Base-by-base conservation (phyloP, 2,888 invertebrate genomes). In the Noctua fimbriata region DNA sequence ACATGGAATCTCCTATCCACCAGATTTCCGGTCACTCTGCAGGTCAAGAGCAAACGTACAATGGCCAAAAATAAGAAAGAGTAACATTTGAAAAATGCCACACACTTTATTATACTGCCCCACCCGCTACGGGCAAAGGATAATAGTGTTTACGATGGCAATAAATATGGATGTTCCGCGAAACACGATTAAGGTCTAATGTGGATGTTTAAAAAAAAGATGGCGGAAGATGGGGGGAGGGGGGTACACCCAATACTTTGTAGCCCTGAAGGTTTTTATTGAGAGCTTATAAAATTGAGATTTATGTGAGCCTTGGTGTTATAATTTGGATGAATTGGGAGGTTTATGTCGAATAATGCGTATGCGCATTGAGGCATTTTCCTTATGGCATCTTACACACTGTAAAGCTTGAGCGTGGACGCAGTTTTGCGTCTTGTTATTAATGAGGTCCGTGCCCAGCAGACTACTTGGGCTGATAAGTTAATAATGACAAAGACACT, bases 81-180 rank as follows among this genome's bases (percentile, higher is more conserved):
- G 3, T n/a, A 52, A 69, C 32, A 58, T 83, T 85, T 86, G 73
- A 81, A 74, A 86, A 81, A 86, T 84, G 75, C 79, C 77, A 69
- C 47, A 78, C 65, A 81, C 24, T 89, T 86, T 86, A 82, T 82
- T 69, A 83, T 76, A 28, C 76, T 74, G 49, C 41, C 41, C 18
- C 14, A 41, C 76, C 52, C 83, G 67, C 75, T 67, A 66, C 36
- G 76, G 32, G 49, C 75, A 63, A 73, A 83, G 89, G 81, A 90
- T 90, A 85, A 89, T 86, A 90, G 90, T 88, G 78, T 88, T 91
- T 91, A 90, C 84, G 89, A 85, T 58, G 80, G 84, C 79, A 87
- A 93, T 92, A 93, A 93, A 93, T 92, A 90, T 90, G 83, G 84
- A 84, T 87, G 87, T 92, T 92, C 92, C 74, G 82, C 89, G 92